phyloP scores from a whole-genome alignment of 1,140 invertebrate genomes.

The Cherax quadricarinatus region DNA sequence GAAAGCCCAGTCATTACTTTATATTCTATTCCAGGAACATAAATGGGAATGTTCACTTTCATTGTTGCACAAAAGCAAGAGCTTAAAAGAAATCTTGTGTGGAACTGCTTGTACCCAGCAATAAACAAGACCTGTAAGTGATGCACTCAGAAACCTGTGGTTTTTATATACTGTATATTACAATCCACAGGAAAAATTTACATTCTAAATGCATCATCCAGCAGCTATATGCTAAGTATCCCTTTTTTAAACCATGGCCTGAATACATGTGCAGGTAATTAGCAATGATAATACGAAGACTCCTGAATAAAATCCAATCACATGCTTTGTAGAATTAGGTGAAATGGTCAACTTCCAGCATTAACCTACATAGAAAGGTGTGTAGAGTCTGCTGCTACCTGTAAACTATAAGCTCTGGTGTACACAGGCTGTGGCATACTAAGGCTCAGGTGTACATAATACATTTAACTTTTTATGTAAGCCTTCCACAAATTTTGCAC shows the following conservation, averaged over 20 bases:
- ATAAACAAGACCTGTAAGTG: not conserved
- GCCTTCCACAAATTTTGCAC: slow-evolving; percentile 15
- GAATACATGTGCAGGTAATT: slow-evolving; percentile 8
- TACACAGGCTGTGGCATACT: slow-evolving; percentile 43
- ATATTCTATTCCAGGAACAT: slow-evolving; percentile 37
- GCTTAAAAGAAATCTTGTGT: slow-evolving; percentile 25
- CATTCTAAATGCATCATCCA: not conserved
- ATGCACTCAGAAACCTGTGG: not conserved
- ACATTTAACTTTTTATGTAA: not conserved
- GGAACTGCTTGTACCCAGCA: not conserved
- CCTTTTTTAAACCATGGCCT: not conserved
- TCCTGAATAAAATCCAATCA: slow-evolving; percentile 24
- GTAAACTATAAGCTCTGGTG: slow-evolving; percentile 44
- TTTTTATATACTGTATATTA: not conserved
- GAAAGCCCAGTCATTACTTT: slow-evolving; percentile 20
- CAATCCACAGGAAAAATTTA: not conserved
- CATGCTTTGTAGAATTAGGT: slow-evolving; percentile 26
- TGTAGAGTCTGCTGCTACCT: slow-evolving; percentile 37
- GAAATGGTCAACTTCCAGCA: slow-evolving; percentile 4
- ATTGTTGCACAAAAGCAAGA: slow-evolving; percentile 33
- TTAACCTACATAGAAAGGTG: not conserved
- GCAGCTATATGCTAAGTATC: not conserved
- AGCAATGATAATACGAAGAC: slow-evolving; percentile 25
- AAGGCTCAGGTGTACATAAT: slow-evolving; percentile 35
- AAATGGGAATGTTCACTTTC: slow-evolving; percentile 42